Evolutionary conservation across 2,797 vertebrate genomes (phyloP).

Genomic region (Lophius americanus): DNA sequence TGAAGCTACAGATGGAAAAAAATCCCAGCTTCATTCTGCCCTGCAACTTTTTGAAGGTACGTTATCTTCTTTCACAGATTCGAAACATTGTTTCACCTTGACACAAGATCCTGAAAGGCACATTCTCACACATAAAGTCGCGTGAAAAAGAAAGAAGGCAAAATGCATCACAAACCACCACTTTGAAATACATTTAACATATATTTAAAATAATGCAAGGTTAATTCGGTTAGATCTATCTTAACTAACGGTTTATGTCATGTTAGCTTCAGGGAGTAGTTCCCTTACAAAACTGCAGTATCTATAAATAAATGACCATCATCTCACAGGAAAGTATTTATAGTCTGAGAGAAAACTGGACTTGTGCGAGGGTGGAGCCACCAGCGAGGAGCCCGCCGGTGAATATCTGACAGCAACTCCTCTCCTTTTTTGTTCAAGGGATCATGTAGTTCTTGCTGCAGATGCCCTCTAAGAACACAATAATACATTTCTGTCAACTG

Average conservation of each 20-base stretch:
- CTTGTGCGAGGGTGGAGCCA: not conserved
- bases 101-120: slow-evolving; percentile 12
- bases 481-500: no score
- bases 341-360: no score
- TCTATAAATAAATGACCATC: not conserved
- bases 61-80: slow-evolving; percentile 6
- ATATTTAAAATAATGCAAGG: not conserved
- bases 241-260: no score
- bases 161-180: no score
- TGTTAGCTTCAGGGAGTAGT: no score
- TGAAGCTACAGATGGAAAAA: slow-evolving; percentile 19
- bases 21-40: slow-evolving; percentile 6
- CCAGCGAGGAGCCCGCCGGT: not conserved
- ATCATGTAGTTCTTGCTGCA: no score
- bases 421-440: not conserved
- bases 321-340: not conserved
- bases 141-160: not conserved
- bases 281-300: not conserved
- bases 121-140: not conserved
- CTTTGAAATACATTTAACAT: not conserved
- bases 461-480: no score
- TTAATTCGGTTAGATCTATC: no score
- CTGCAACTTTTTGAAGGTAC: not conserved
- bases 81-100: slow-evolving; percentile 5
- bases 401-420: not conserved